Evolutionary conservation across 2,797 vertebrate species (phyloP), one percentile per base, ranked within the genome.

Genomic region (Sternotherus odoratus): DNA sequence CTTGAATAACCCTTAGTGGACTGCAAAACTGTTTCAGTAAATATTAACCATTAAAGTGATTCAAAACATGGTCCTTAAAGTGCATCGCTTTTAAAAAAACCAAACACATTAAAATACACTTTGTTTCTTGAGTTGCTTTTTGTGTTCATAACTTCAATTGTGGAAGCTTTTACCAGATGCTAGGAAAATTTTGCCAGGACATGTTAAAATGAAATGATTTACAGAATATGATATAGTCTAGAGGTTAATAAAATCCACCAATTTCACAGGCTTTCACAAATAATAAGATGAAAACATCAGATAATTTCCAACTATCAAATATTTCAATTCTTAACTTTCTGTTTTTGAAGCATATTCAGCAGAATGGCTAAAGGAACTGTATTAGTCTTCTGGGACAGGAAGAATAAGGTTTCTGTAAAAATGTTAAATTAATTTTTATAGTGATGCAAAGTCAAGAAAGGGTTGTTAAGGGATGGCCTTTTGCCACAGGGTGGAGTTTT

Each of bases 401-500:
- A 98, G 94, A 98, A 96, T 91, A 98, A 92, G 88, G 92, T 98
- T 98, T 97, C 97, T 97, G 95, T 97, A 97, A 96, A 97, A 98
- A 97, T 92, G 96, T 97, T 98, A 98, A 97, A 98, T 98, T 98
- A 97, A 98, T 98, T 97, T 98, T 98, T 98, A 98, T 97, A 96
- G 97, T 97, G 98, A 98, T 97, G 96, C 97, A 97, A 97, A 98
- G 96, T 97, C 96, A 96, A 97, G 96, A 95, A 98, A 97, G 96
- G 91, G 96, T 94, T 98, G 96, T 98, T 98, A 98, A 97, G 96
- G 96, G 96, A 97, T 98, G 98, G 98, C 97, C 53, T 75, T 77
- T 53, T 92, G 98, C 98, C 98, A 98, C 91, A 96, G 98, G 98
- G 98, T 98, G 98, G 98, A 97, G 98, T 96, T 98, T 98, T 98